Evolutionary conservation across 2,888 invertebrate species (phyloP).

Genomic region (Galerucella nymphaeae): DNA sequence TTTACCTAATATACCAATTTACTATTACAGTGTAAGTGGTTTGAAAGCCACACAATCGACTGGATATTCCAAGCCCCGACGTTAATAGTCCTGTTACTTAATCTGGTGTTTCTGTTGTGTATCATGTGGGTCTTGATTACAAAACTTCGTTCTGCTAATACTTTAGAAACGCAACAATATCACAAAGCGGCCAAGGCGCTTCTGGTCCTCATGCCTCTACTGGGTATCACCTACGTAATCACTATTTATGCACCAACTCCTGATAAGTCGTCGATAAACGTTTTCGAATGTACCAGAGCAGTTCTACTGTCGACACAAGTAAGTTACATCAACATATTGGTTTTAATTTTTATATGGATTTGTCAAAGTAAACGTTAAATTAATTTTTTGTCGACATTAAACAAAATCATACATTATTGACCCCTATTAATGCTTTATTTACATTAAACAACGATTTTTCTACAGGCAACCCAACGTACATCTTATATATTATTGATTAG

Average conservation of each 20-base stretch:
- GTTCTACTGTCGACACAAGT: conserved; percentile 92
- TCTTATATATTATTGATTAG: too few species aligned
- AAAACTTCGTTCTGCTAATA: conserved; percentile 90
- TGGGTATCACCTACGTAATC: conserved; percentile 91
- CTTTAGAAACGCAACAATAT: conserved; percentile 90
- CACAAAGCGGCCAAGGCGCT: conserved; percentile 92
- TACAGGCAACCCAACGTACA: too few species aligned
- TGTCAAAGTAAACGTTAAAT: too few species aligned
- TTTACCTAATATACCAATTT: too few species aligned
- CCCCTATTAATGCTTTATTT: too few species aligned
- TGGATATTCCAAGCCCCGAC: conserved; percentile 91
- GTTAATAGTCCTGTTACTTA: conserved; percentile 82
- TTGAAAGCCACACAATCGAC: conserved; percentile 82
- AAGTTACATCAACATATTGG: conserved; percentile 50
- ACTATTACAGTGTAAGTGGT: conserved; percentile 75
- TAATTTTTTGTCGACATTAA: too few species aligned
- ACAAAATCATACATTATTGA: too few species aligned
- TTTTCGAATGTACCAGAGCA: conserved; percentile 84
- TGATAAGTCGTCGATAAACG: conserved; percentile 77
- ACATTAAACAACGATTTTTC: too few species aligned
- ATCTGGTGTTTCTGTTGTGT: conserved; percentile 82
- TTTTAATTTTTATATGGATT: neutral
- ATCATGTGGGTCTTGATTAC: conserved; percentile 96
- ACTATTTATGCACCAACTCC: conserved; percentile 87
- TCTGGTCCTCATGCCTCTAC: conserved; percentile 89